These are phyloP conservation scores for Boulengerochromis microlepis DNA, from an alignment of 2,113 vertebrate species.

Conservation along the genomic window DNA sequence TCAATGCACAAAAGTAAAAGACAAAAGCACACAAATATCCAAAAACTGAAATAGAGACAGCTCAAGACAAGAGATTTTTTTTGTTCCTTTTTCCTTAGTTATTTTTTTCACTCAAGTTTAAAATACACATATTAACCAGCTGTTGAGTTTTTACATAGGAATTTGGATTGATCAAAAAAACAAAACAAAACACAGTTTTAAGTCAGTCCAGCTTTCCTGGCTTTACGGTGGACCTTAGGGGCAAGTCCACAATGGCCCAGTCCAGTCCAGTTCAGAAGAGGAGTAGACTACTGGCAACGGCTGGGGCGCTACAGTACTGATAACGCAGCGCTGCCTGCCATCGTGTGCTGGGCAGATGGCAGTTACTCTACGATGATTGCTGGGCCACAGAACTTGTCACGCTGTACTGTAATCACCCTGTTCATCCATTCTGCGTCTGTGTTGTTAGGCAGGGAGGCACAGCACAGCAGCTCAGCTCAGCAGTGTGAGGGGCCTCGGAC, in stretches of 20 bases:
- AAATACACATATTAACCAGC: conserved; percentile 57
- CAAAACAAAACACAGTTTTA: conserved; percentile 56
- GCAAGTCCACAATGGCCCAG: conserved; percentile 17
- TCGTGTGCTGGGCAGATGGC: conserved; percentile 35
- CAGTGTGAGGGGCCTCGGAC: conserved; percentile 3
- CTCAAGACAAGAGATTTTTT: conserved; percentile 42
- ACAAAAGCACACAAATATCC: conserved; percentile 59
- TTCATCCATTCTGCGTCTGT: neutral
- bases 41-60: conserved; percentile 55
- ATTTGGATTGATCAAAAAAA: conserved; percentile 48
- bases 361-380: neutral
- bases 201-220: conserved; percentile 50
- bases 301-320: neutral
- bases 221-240: conserved; percentile 17
- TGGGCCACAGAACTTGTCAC: neutral
- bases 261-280: neutral
- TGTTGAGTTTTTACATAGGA: conserved; percentile 55
- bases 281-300: neutral
- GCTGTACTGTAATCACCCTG: neutral
- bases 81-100: neutral
- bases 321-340: neutral
- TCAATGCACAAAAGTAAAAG: conserved; percentile 63
- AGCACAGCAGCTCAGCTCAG: neutral
- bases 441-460: neutral
- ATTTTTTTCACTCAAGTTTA: conserved; percentile 40